A percentile compares a stretch with the other conserved stretches of the same genome.
Conservation (phyloP, 2,113 vertebrate species). For the Lophius piscatorius region DNA sequence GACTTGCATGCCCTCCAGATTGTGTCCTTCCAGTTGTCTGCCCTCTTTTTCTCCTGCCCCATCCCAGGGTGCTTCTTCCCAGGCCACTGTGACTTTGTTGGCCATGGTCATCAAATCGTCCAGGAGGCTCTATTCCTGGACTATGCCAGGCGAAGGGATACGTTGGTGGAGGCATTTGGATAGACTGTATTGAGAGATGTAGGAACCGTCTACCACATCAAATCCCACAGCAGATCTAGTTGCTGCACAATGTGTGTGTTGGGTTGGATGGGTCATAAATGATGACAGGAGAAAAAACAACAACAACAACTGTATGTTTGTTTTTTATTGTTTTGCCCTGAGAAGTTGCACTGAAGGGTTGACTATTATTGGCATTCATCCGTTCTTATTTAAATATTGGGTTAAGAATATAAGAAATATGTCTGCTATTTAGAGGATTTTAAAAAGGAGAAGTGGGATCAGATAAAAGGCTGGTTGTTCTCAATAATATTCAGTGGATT, state of each 20-base stretch:
- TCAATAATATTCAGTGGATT: background rate
- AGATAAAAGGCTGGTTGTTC: background rate
- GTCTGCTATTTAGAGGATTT: background rate
- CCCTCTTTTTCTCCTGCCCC: slow-evolving; percentile 91
- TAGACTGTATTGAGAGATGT: slow-evolving; percentile 39
- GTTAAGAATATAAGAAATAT: too few relatives aligned
- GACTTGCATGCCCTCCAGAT: slow-evolving; percentile 90
- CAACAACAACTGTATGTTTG: background rate
- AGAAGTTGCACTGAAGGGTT: background rate
- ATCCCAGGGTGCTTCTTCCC: slow-evolving; percentile 92
- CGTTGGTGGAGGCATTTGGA: slow-evolving; percentile 79
- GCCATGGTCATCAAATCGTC: slow-evolving; percentile 94
- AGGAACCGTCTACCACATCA: background rate
- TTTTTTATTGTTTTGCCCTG: background rate
- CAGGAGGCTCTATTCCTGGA: slow-evolving; percentile 91
- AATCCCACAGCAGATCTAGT: slow-evolving; percentile 13
- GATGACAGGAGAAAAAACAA: background rate
- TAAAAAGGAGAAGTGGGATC: background rate
- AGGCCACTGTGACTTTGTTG: slow-evolving; percentile 88
- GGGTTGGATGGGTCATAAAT: background rate
- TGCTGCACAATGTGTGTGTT: background rate
- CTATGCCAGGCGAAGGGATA: slow-evolving; percentile 81
- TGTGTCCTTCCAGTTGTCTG: slow-evolving; percentile 85
- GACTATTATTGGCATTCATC: background rate
- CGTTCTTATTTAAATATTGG: too few relatives aligned